Conservation (phyloP, 2,888 invertebrate species). For the Halictus quadricinctus region DNA sequence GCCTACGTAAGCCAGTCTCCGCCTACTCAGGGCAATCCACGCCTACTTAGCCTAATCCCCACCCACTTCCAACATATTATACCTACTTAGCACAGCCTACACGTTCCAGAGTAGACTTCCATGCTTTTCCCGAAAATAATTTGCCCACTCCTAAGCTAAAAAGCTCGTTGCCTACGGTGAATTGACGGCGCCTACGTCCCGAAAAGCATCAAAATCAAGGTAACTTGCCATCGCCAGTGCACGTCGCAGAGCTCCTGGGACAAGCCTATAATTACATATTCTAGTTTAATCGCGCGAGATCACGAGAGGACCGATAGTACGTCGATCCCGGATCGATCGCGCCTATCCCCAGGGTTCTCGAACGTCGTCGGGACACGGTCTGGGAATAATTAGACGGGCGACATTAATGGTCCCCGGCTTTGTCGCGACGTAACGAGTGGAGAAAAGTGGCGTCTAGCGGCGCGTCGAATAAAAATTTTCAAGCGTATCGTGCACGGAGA, state of each 20-base stretch:
- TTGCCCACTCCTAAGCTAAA: background rate
- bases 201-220: background rate
- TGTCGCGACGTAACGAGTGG: no score
- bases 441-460: background rate
- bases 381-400: constrained; percentile 44
- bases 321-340: constrained; percentile 31
- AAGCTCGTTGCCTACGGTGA: no score
- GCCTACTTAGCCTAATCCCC: background rate
- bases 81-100: no score
- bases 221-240: background rate
- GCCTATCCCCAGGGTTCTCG: background rate
- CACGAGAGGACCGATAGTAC: constrained; percentile 6
- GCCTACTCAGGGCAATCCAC: background rate
- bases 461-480: constrained; percentile 4
- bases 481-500: background rate
- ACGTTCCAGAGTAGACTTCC: background rate
- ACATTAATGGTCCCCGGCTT: background rate
- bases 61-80: background rate
- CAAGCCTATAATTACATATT: constrained; percentile 33
- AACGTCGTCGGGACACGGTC: constrained; percentile 28
- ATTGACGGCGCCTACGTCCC: no score
- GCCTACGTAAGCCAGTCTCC: background rate
- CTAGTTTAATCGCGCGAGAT: constrained; percentile 31
- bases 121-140: background rate
- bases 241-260: constrained; percentile 19